Evolutionary conservation across 2,888 invertebrate species (phyloP), one percentile per base, ranked within the genome.

Genomic region (Apocheima hispidaria): DNA sequence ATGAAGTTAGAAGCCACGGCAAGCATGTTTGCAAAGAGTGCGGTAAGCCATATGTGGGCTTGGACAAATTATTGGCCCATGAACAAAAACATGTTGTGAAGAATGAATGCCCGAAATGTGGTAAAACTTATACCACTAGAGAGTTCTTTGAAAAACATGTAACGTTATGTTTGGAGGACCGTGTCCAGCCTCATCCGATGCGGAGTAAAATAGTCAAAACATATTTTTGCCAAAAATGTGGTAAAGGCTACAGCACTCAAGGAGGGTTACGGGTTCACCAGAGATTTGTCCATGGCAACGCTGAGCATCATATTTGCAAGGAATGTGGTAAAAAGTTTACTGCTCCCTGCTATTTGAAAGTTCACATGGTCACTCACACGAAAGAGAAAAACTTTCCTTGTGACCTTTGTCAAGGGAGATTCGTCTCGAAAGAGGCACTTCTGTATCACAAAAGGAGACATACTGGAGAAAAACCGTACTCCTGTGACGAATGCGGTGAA

Each of bases 391-490:
- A 90, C 35, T 92, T 88, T 53, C 78, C 83, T 59, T 92, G 92
- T 73, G 77, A 82, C 14, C 73, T 88, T 36, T 92, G 92, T 66
- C 70, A 70, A 0, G 78, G 80, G 21, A 83, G 77, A 48, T 91
- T 91, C 81, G 92, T 91, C 0, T 83, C 91, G 0, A 91, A 90
- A 68, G 92, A 90, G 54, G 91, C 92, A 0, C 70, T 92, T 12
- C 51, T 90, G 38, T 92, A 92, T 54, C 92, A 92, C 40, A 88
- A 84, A 0, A 73, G 92, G 49, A 74, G 90, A 23, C 92, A 92
- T 62, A 92, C 91, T 0, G 92, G 92, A 0, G 92, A 92, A 60
- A 89, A 87, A 54, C 92, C 92, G 0, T 92, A 89, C 30, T 78
- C 79, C 12, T 92, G 92, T 63, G 82, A 86, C 14, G 60, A 79